Percentiles rank a stretch among this genome's conserved stretches.
phyloP scores from a whole-genome alignment of 2,888 invertebrate species.

The Helobdella robusta region DNA sequence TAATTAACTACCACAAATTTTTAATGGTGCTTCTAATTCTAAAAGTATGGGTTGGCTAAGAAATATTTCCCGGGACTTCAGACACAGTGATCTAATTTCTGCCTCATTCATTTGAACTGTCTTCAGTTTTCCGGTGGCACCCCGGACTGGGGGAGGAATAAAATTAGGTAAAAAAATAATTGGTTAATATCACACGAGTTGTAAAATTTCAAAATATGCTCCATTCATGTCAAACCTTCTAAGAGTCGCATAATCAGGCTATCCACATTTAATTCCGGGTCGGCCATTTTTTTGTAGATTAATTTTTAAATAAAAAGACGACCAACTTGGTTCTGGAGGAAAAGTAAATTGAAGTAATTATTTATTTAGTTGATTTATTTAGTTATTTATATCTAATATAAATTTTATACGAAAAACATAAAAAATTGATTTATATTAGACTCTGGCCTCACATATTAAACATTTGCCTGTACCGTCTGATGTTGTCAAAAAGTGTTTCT shows the following conservation, averaged over 20 bases:
- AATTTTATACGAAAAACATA: too few species aligned
- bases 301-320: slow-evolving; percentile 7
- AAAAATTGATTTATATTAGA: too few species aligned
- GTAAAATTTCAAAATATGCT: background rate
- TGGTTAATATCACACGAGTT: background rate
- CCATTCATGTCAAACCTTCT: slow-evolving; percentile 32
- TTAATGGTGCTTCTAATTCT: slow-evolving; percentile 56
- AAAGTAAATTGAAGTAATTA: background rate
- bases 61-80: slow-evolving; percentile 56
- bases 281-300: slow-evolving; percentile 33
- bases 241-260: slow-evolving; percentile 34
- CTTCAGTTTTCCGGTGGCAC: slow-evolving; percentile 76
- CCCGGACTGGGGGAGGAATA: slow-evolving; percentile 39
- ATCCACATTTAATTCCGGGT: slow-evolving; percentile 35
- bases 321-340: too few species aligned
- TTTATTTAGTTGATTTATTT: background rate
- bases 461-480: too few species aligned
- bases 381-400: background rate
- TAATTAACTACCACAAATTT: slow-evolving; percentile 54
- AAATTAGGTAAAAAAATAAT: background rate
- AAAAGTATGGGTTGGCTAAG: slow-evolving; percentile 56
- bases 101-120: slow-evolving; percentile 56
- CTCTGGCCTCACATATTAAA: too few species aligned
- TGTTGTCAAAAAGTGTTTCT: too few species aligned
- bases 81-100: slow-evolving; percentile 52